Base-by-base conservation (phyloP, 2,113 vertebrate genomes). In the Motacilla tschutschensis region DNA sequence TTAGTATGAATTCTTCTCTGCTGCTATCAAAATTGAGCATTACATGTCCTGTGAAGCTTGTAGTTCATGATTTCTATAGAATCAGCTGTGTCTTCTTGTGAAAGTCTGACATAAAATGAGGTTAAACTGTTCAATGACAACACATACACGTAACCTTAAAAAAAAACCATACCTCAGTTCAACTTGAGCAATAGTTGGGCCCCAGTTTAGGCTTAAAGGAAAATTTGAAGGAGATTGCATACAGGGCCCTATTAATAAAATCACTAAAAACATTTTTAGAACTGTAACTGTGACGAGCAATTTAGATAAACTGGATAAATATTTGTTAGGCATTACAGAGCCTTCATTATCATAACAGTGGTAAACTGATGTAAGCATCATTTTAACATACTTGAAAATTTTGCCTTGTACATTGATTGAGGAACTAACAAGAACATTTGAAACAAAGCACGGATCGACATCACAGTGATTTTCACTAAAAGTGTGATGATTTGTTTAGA, bases 401-500 rank as follows among this genome's bases (percentile, higher is more conserved):
- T 89, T 92, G 85, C 26, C 70, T 43, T 82, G 41, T 92, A 71
- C 82, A 55, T 87, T 87, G 91, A 88, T 58, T 67, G 47, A 95
- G 36, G 35, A 93, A 70, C 83, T 91, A 93, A 75, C 58, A 79
- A 69, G 66, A 88, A 88, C 51, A 64, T 87, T 87, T 85, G 62
- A 95, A 95, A 95, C 51, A 91, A 94, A 95, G 18, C 35, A 60
- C 40, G 80, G 50, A 74, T 38, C 51, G 3, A 79, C 81, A 67
- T 69, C 51, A 36, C 73, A 81, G 79, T 2, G 6, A 80, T 87
- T 95, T 94, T 93, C 83, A 82, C 92, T 89, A 77, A 83, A 93
- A 93, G 65, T 85, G 55, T 2, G 13, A 88, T 93, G 55, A 93
- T 93, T 92, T 94, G 86, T 94, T 91, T 90, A 84, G 71, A 60